Conservation (phyloP, 2,888 invertebrate species). For the Ceraclea dissimilis region DNA sequence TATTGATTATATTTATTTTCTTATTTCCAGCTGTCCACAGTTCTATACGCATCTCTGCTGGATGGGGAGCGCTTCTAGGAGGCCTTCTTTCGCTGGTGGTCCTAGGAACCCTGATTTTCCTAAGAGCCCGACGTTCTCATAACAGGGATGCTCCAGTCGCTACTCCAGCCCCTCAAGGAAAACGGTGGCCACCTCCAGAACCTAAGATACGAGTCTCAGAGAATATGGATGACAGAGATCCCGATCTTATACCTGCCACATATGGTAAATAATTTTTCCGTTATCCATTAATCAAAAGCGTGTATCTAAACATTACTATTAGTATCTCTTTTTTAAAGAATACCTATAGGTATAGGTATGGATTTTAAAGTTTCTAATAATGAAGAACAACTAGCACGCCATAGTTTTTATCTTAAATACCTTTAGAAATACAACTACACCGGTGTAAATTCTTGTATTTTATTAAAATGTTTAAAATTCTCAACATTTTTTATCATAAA, state of each 20-base stretch:
- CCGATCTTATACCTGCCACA: constrained; percentile 69
- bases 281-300: background rate
- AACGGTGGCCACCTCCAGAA: constrained; percentile 18
- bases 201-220: constrained; percentile 10
- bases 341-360: no score
- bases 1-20: background rate
- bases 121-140: constrained; percentile 39
- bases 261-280: constrained; percentile 54
- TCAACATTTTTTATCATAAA: no score
- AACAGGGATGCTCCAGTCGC: constrained; percentile 29
- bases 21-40: constrained; percentile 12
- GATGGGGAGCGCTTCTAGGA: constrained; percentile 49
- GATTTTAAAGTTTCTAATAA: no score
- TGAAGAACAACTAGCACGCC: no score
- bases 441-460: no score
- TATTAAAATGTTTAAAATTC: no score
- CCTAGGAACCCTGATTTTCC: constrained; percentile 39
- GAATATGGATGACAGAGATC: constrained; percentile 52
- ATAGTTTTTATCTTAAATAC: no score
- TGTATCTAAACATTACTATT: background rate
- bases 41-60: constrained; percentile 35
- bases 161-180: constrained; percentile 29
- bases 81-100: constrained; percentile 47
- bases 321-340: background rate
- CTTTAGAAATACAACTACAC: no score